Evolutionary conservation across 1,140 invertebrate genomes (phyloP).

Genomic region (Triops cancriformis): DNA sequence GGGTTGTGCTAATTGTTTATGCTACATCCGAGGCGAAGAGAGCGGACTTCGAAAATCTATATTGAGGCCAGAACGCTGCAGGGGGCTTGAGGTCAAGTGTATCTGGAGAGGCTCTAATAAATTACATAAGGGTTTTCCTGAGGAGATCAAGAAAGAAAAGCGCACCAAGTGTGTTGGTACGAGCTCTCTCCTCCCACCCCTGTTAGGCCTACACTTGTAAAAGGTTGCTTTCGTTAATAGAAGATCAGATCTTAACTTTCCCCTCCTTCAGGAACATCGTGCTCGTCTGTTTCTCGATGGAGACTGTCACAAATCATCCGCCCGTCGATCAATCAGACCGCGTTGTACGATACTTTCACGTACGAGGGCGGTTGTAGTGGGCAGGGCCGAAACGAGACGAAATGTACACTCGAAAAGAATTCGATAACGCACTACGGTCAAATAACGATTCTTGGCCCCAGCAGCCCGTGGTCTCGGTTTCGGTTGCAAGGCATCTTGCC

Average conservation of each 20-base stretch:
- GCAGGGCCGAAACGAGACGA: not conserved
- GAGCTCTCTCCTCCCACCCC: not conserved
- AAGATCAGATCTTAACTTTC: not conserved
- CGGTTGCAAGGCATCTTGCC: not conserved
- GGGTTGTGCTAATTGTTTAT: not conserved
- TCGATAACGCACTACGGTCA: not conserved
- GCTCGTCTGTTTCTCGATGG: not conserved
- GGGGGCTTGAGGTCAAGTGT: not conserved
- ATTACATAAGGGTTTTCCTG: not conserved
- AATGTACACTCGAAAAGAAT: not conserved
- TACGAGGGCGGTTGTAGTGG: not conserved
- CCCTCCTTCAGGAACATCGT: not conserved
- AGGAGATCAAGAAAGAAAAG: not conserved
- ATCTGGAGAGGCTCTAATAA: not conserved
- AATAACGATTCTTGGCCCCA: not conserved
- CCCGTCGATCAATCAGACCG: constrained; percentile 9
- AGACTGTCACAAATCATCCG: constrained; percentile 5
- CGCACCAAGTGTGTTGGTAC: not conserved
- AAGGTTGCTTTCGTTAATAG: not conserved
- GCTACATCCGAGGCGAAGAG: not conserved
- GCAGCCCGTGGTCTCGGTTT: not conserved
- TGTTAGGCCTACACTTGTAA: not conserved
- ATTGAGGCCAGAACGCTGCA: not conserved
- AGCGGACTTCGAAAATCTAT: not conserved
- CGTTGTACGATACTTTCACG: not conserved